These are phyloP conservation scores for Tuta absoluta DNA, from an alignment of 2,888 invertebrate species.

Conservation along the genomic window DNA sequence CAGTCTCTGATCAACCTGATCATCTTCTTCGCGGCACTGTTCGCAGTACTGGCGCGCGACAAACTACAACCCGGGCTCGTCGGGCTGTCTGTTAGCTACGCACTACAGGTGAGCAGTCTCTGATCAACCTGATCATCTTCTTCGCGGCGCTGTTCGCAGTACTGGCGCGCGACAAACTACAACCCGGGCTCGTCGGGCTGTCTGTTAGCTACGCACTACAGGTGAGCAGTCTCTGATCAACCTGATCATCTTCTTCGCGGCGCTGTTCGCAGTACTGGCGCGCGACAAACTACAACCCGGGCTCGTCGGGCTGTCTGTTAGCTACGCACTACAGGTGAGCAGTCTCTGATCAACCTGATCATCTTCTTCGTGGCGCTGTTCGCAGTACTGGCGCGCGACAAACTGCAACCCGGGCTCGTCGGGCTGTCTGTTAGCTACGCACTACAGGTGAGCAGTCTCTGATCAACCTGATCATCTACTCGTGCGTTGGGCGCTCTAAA, in stretches of 20 bases:
- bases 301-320: conserved; percentile 93
- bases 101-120: conserved; percentile 83
- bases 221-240: conserved; percentile 90
- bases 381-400: conserved; percentile 90
- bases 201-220: conserved; percentile 94
- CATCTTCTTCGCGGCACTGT: conserved; percentile 89
- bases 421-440: conserved; percentile 95
- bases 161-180: conserved; percentile 85
- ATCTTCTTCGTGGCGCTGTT: conserved; percentile 97
- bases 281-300: conserved; percentile 88
- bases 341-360: conserved; percentile 91
- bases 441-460: conserved; percentile 86
- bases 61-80: conserved; percentile 88
- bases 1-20: conserved; percentile 86
- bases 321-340: conserved; percentile 91
- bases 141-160: conserved; percentile 83
- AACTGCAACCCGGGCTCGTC: conserved; percentile 87
- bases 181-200: conserved; percentile 91
- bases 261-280: conserved; percentile 94
- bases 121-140: conserved; percentile 92
- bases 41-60: conserved; percentile 84
- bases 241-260: conserved; percentile 95
- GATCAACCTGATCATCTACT: conserved; percentile 69
- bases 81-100: conserved; percentile 94
- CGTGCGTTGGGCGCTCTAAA: no score